Percentiles rank a stretch among this genome's conserved stretches.
These are phyloP conservation scores for Fulmarus glacialis DNA, from an alignment of 2,113 vertebrate species.

Conservation along the genomic window DNA sequence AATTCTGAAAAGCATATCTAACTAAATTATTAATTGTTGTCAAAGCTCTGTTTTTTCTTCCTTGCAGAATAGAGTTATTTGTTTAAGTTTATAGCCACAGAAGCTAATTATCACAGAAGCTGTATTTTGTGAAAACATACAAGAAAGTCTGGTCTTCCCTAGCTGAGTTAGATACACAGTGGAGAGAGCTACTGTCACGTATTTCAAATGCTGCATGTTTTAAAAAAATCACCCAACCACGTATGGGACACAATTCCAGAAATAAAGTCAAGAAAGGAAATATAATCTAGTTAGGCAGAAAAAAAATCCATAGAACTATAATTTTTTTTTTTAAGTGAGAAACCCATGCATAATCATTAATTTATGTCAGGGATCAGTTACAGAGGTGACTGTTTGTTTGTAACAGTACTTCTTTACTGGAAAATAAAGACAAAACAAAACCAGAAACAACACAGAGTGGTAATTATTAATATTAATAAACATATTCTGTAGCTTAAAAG, in stretches of 20 bases:
- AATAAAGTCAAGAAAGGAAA: neutral
- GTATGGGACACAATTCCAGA: neutral
- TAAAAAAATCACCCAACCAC: neutral
- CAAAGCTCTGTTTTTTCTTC: neutral
- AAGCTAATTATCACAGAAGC: neutral
- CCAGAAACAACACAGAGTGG: neutral
- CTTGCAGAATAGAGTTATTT: neutral
- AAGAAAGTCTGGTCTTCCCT: neutral
- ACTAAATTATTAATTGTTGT: neutral
- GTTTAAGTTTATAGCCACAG: neutral
- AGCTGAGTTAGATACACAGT: neutral
- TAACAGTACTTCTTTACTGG: constrained; percentile 66
- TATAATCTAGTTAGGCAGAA: neutral
- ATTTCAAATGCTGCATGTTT: neutral
- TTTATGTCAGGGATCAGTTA: constrained; percentile 35
- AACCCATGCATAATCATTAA: constrained; percentile 74
- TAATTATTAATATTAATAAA: neutral
- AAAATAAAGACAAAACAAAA: constrained; percentile 8
- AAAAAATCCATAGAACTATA: neutral
- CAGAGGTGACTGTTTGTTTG: constrained; percentile 56
- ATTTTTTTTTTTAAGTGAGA: neutral
- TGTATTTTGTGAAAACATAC: neutral
- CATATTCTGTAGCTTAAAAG: neutral
- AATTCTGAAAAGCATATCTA: neutral
- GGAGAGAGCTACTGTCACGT: neutral